phyloP scores from a whole-genome alignment of 2,797 vertebrate species.

The Furcifer pardalis region DNA sequence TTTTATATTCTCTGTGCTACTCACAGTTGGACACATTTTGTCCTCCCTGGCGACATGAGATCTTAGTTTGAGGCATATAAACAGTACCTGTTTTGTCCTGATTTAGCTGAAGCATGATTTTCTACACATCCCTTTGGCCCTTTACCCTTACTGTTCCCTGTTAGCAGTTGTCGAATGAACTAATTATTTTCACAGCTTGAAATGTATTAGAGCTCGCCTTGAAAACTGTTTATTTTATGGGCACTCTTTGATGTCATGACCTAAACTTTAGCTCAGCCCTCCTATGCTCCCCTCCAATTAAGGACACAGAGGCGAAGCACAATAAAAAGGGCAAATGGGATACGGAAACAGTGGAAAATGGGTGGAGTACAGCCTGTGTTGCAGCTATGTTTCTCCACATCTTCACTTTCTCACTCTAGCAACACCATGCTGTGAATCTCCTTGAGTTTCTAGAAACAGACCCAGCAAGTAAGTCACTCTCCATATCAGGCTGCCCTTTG shows the following conservation, averaged over 20 bases:
- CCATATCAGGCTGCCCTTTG: background rate
- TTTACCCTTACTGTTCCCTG: conserved; percentile 57
- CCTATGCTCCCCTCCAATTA: conserved; percentile 30
- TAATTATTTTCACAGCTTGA: conserved; percentile 68
- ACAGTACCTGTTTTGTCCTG: conserved; percentile 24
- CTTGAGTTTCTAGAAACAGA: conserved; percentile 1
- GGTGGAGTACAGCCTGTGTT: background rate
- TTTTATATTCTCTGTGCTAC: background rate
- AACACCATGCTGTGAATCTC: conserved; percentile 10
- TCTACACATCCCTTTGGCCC: conserved; percentile 35
- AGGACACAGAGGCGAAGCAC: background rate
- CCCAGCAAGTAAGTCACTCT: background rate
- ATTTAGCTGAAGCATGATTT: conserved; percentile 42
- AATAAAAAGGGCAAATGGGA: background rate
- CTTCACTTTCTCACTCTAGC: background rate
- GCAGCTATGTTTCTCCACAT: background rate
- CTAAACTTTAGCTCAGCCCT: background rate
- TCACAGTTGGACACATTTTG: conserved; percentile 18
- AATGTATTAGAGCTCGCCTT: conserved; percentile 40
- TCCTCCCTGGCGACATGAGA: conserved; percentile 26
- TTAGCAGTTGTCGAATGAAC: conserved; percentile 55
- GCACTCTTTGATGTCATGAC: conserved; percentile 39
- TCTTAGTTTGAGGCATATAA: background rate
- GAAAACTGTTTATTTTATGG: conserved; percentile 55
- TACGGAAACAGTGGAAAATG: background rate